Conservation (phyloP, 2,888 invertebrate species). For the Orthonevra nobilis region DNA sequence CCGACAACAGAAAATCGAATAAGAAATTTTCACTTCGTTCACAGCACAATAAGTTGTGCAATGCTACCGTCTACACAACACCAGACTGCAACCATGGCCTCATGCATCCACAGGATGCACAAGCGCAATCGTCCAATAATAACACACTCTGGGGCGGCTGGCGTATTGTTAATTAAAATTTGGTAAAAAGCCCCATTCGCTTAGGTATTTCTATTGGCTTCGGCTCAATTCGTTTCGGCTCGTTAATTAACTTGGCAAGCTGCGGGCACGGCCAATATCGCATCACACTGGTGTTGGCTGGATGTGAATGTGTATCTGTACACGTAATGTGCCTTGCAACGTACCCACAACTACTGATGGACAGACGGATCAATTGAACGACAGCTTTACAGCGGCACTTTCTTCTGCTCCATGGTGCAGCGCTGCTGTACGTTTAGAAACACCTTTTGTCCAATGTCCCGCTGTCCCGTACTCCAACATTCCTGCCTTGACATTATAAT, state of each 20-base stretch:
- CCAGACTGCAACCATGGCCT: too few relatives aligned
- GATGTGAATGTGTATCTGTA: too few relatives aligned
- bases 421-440: slow-evolving; percentile 56
- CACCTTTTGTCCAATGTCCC: slow-evolving; percentile 48
- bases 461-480: slow-evolving; percentile 8
- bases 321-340: slow-evolving; percentile 7
- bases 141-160: slow-evolving; percentile 4
- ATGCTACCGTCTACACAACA: slow-evolving; percentile 24
- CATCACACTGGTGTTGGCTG: slow-evolving; percentile 20
- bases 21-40: slow-evolving; percentile 42
- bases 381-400: slow-evolving; percentile 50
- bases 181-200: slow-evolving; percentile 62
- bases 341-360: neutral
- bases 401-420: slow-evolving; percentile 59
- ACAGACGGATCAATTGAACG: slow-evolving; percentile 12
- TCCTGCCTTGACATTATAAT: slow-evolving; percentile 54
- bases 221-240: slow-evolving; percentile 68
- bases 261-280: slow-evolving; percentile 46
- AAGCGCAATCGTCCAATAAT: slow-evolving; percentile 25
- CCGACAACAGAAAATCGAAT: too few relatives aligned
- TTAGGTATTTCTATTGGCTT: slow-evolving; percentile 65
- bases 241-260: slow-evolving; percentile 70
- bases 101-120: neutral
- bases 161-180: slow-evolving; percentile 67
- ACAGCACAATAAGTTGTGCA: slow-evolving; percentile 49